Conservation (phyloP, 2,113 vertebrate species). For the Pelobates fuscus region DNA sequence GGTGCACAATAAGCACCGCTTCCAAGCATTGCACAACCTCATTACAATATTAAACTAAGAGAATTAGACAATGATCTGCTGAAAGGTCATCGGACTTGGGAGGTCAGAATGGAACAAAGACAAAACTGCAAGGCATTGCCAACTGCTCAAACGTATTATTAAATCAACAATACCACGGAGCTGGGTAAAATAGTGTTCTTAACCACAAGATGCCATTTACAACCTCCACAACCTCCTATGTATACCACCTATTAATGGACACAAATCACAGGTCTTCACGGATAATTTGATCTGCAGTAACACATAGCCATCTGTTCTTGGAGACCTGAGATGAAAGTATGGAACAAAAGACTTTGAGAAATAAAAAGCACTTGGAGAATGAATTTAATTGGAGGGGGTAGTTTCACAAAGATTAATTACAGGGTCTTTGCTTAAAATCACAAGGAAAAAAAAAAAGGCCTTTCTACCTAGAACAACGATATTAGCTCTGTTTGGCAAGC, state of each 20-base stretch:
- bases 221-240: background rate
- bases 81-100: too few relatives aligned
- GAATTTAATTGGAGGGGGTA: too few relatives aligned
- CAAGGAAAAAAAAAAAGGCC: too few relatives aligned
- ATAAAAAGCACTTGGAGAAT: background rate
- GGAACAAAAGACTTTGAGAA: background rate
- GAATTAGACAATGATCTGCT: too few relatives aligned
- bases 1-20: too few relatives aligned
- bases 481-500: too few relatives aligned
- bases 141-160: background rate
- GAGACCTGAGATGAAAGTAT: background rate
- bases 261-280: background rate
- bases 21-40: too few relatives aligned
- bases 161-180: background rate
- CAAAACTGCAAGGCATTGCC: background rate
- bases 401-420: too few relatives aligned
- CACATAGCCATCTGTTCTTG: background rate
- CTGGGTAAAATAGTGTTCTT: background rate
- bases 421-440: too few relatives aligned
- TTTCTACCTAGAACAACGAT: too few relatives aligned
- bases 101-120: background rate
- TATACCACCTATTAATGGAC: background rate
- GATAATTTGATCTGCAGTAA: background rate
- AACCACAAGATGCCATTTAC: background rate
- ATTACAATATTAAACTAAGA: too few relatives aligned